These are phyloP conservation scores for Pangasianodon hypophthalmus DNA, from an alignment of 2,113 vertebrate species.

Conservation along the genomic window DNA sequence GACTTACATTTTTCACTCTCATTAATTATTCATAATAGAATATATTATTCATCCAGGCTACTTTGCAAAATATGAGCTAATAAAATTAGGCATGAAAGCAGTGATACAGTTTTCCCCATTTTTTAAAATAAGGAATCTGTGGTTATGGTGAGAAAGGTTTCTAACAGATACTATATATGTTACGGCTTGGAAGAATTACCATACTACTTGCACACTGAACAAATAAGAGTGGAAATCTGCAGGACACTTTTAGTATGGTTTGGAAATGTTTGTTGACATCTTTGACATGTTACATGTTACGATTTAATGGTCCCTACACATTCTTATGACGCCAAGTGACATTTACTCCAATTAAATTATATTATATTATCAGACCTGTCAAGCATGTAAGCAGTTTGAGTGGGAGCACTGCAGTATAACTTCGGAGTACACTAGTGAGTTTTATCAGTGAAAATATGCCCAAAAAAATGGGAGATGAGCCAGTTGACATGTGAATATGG, in stretches of 20 bases:
- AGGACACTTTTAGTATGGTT: neutral
- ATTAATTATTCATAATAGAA: neutral
- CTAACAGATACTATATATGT: neutral
- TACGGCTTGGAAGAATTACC: neutral
- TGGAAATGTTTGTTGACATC: neutral
- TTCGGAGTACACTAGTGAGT: neutral
- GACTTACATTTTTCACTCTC: neutral
- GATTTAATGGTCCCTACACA: too few species aligned
- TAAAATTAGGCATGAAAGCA: neutral
- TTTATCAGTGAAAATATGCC: neutral
- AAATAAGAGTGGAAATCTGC: neutral
- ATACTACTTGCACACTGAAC: neutral
- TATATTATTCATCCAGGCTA: neutral
- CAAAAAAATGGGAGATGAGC: neutral
- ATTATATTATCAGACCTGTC: too few species aligned
- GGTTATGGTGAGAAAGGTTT: neutral
- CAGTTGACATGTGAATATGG: neutral
- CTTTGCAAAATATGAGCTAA: neutral
- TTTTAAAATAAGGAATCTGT: neutral
- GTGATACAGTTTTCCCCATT: neutral
- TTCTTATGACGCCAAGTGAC: too few species aligned
- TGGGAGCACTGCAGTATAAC: too few species aligned
- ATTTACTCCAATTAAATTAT: too few species aligned
- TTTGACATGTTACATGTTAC: too few species aligned
- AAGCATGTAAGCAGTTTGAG: too few species aligned